These are phyloP conservation scores for Mesaphorura yosii DNA, from an alignment of 1,140 invertebrate species.

Conservation along the genomic window DNA sequence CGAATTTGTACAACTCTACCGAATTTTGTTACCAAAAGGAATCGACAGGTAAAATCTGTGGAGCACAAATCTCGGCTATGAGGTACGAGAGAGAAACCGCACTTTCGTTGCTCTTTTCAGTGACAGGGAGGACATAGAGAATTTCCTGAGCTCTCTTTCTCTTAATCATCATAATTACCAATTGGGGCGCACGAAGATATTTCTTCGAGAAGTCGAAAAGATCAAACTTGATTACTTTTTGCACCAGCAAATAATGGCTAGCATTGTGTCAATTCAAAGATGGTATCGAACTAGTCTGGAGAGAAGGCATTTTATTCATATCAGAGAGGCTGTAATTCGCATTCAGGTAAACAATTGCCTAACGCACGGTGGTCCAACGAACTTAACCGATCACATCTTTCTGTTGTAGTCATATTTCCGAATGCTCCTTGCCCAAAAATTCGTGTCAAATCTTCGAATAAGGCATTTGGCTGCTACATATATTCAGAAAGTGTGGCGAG, in stretches of 20 bases:
- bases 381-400: background rate
- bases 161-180: conserved; percentile 83
- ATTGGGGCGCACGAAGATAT: conserved; percentile 79
- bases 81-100: background rate
- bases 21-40: conserved; percentile 80
- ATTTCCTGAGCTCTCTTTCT: conserved; percentile 66
- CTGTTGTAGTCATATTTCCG: conserved; percentile 49
- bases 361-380: background rate
- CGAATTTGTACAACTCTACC: conserved; percentile 83
- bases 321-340: conserved; percentile 58
- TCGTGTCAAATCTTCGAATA: conserved; percentile 34
- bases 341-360: conserved; percentile 51
- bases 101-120: conserved; percentile 37
- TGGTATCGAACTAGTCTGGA: conserved; percentile 78
- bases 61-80: too few relatives aligned
- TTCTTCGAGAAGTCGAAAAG: conserved; percentile 87
- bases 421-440: conserved; percentile 44
- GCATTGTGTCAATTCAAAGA: conserved; percentile 79
- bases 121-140: conserved; percentile 62
- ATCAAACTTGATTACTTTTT: conserved; percentile 78
- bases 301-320: conserved; percentile 57
- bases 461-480: conserved; percentile 51
- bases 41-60: conserved; percentile 44
- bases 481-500: conserved; percentile 65
- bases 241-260: conserved; percentile 84